Percentiles rank a stretch among this genome's conserved stretches.
Evolutionary conservation across 2,113 vertebrate species (phyloP).

Genomic region (Ciconia boyciana): DNA sequence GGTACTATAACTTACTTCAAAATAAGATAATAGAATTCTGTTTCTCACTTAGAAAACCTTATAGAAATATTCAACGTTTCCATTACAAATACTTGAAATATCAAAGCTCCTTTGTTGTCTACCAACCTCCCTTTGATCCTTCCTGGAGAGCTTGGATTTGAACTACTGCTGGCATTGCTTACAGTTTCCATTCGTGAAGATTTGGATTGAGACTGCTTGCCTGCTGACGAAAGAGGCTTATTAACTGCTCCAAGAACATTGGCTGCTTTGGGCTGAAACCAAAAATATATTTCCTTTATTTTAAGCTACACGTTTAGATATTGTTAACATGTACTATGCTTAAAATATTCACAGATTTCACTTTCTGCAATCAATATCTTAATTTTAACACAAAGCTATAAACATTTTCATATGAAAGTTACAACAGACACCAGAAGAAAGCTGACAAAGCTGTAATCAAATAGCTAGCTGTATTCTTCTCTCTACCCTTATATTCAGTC

Average conservation of each 20-base stretch:
- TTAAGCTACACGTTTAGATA: constrained; percentile 26
- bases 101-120: constrained; percentile 43
- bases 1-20: neutral
- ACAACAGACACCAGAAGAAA: neutral
- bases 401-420: neutral
- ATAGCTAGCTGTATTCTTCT: neutral
- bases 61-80: neutral
- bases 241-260: constrained; percentile 97
- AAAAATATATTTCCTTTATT: constrained; percentile 64
- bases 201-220: constrained; percentile 95
- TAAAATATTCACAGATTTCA: constrained; percentile 6
- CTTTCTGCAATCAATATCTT: neutral
- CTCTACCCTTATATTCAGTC: neutral
- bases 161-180: constrained; percentile 95
- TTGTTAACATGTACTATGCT: constrained; percentile 22
- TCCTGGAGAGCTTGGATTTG: constrained; percentile 94
- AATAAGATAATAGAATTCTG: neutral
- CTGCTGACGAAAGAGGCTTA: constrained; percentile 94
- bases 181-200: constrained; percentile 96
- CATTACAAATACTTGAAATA: constrained; percentile 50
- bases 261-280: constrained; percentile 91
- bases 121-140: constrained; percentile 92
- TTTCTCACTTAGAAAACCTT: neutral
- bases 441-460: neutral
- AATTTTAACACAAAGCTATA: neutral